Evolutionary conservation across 2,113 vertebrate genomes (phyloP), one percentile per base, ranked within the genome.

Genomic region (Anoura caudifer): DNA sequence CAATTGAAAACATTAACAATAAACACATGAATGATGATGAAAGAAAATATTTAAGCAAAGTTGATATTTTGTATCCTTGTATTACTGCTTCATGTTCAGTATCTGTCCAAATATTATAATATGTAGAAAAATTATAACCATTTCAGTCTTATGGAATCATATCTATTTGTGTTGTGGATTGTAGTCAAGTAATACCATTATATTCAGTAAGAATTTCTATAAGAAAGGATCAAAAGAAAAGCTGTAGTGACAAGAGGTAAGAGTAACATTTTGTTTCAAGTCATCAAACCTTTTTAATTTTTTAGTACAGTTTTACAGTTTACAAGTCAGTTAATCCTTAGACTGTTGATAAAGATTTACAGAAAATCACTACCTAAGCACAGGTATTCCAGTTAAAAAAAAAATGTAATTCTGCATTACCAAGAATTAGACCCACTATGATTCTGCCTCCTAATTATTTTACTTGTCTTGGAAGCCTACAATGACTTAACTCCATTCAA

Each of bases 311-410:
- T 67, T 90, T 83, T 82, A 67, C 1, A 67, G 1, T 90, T 91
- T 38, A 93, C 10, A 65, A 85, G 59, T 95, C 69, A 86, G 28
- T 86, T 43, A 91, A 73, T 95, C 12, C 28, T 95, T 79, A 86
- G 4, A 72, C 1, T 2, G 0, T 15, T 38, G 9, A 77, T 77
- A 84, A 86, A 81, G 10, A 93, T 61, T 83, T 92, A 70, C 16
- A 59, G 67, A 95, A 81, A 87, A 87, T 72, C 54, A 70, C 38
- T 47, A 52, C 19, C 38, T 77, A 85, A 54, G 45, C 7, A 90
- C 15, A 83, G 26, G 10, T 63, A n/a, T 22, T 63, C 3, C 2
- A 26, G 3, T 56, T 6, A 72, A 31, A 43, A 92, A 81, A 87
- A 70, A 36, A 47, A 19, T 65, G 22, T 77, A 2, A 73, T 77